A percentile compares a stretch with the other conserved stretches of the same genome.
phyloP scores from a whole-genome alignment of 92 coral and sea anemone species.

The Zoanthus sociatus region DNA sequence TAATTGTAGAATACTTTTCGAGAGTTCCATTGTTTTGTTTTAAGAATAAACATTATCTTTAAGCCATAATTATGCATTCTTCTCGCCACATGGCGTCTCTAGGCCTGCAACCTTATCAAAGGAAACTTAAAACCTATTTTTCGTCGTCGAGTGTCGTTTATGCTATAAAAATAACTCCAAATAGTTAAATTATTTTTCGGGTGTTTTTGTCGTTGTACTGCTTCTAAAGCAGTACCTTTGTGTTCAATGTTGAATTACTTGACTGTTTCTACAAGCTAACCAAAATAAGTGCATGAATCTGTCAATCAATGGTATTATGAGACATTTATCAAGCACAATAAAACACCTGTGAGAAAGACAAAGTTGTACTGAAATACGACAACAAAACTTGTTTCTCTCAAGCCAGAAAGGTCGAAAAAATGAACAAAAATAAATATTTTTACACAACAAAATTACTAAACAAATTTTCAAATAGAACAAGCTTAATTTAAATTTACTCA shows the following conservation, averaged over 20 bases:
- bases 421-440: no score
- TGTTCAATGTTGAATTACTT: conserved; percentile 9
- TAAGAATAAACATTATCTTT: conserved; percentile 17
- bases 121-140: not conserved
- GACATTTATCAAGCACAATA: not conserved
- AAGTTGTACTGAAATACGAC: conserved; percentile 1
- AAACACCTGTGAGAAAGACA: conserved; percentile 17
- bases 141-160: not conserved
- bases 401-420: no score
- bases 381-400: not conserved
- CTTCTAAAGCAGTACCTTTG: not conserved
- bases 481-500: no score
- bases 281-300: conserved; percentile 10
- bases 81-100: conserved; percentile 44
- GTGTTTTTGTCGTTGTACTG: no score
- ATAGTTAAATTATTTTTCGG: not conserved
- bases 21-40: conserved; percentile 19
- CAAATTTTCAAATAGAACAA: no score
- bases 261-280: not conserved
- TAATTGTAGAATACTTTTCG: not conserved
- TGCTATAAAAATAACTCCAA: not conserved
- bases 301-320: conserved; percentile 8
- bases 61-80: conserved; percentile 25
- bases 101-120: conserved; percentile 25
- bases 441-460: no score